Base-by-base conservation (phyloP, 2,113 vertebrate genomes). In the Phocoena sinus region DNA sequence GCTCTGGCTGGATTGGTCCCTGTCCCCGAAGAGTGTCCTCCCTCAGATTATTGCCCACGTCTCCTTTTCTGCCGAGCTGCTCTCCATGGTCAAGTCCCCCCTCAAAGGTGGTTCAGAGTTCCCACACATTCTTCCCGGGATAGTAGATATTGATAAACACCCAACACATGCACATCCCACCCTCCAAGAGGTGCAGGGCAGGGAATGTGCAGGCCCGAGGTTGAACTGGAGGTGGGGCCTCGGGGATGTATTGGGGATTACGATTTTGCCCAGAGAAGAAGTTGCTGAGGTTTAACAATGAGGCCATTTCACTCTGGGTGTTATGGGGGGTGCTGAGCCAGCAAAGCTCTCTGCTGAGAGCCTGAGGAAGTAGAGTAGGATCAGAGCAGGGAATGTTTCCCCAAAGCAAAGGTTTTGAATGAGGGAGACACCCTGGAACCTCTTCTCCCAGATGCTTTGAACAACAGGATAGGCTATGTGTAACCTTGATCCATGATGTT, bases 81-180 rank as follows among this genome's bases (percentile, higher is more conserved):
- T 58, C 12, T 47, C 41, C 8, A 3, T 2, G 1, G 6, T 38
- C 33, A 70, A 95, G 50, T 44, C 15, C 41, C 44, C 13, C 17
- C 28, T 94, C 50, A 41, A 58, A 47, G 28, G 23, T 36, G 6
- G 0, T 20, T 62, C 11, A 0, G 2, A 0, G 28, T 36, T 20
- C 31, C 31, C n/a, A 25, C 14, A 74, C 3, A 2, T 47, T 86
- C 56, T 33, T 36, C 38, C 6, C 1, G 14, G 58, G 41, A 17
- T 1, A 50, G 73, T 4, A 36, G 67, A 8, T 14, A 17, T 9
- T 28, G 36, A 47, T 21, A 7, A n/a, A 26, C 26, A 8, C 44
- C 76, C 23, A 20, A 6, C 11, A 10, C 5, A 8, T 0, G 38
- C 58, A 9, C 0, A 5, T 38, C 14, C 0, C 6, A 36, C 20